Evolutionary conservation across 2,888 invertebrate species (phyloP).

Genomic region (Sialis fuliginosa): DNA sequence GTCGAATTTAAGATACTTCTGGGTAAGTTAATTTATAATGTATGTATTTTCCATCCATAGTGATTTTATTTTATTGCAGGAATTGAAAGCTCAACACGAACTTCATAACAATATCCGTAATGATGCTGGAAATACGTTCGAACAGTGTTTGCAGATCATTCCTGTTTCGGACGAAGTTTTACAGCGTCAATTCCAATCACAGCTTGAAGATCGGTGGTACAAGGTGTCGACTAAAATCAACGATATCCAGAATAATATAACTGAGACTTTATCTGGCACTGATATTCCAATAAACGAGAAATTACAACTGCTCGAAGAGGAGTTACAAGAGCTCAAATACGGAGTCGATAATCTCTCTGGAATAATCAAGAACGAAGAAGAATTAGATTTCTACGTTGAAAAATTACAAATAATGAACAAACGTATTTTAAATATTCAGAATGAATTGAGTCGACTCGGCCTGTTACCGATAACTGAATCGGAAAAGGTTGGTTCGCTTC

Average conservation of each 20-base stretch:
- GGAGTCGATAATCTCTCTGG: slow-evolving; percentile 56
- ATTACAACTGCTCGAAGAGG: slow-evolving; percentile 54
- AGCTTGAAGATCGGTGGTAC: slow-evolving; percentile 62
- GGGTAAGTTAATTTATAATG: slow-evolving; percentile 30
- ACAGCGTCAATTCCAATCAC: slow-evolving; percentile 60
- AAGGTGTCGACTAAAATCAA: slow-evolving; percentile 43
- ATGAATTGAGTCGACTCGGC: slow-evolving; percentile 60
- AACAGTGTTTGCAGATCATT: slow-evolving; percentile 58
- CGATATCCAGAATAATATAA: slow-evolving; percentile 45
- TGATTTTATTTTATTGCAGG: slow-evolving; percentile 25
- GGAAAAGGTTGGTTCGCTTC: slow-evolving; percentile 54
- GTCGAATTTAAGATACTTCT: slow-evolving; percentile 64
- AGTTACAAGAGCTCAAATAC: slow-evolving; percentile 52
- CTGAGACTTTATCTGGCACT: slow-evolving; percentile 52
- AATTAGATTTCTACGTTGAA: slow-evolving; percentile 64
- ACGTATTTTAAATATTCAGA: slow-evolving; percentile 60
- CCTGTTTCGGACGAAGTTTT: slow-evolving; percentile 72
- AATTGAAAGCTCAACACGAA: slow-evolving; percentile 73
- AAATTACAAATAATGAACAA: slow-evolving; percentile 58
- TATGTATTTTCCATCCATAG: background rate
- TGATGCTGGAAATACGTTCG: slow-evolving; percentile 54
- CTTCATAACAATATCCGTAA: slow-evolving; percentile 60
- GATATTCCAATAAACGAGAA: slow-evolving; percentile 60
- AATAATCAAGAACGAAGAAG: slow-evolving; percentile 68
- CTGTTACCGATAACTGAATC: slow-evolving; percentile 56